Percentiles rank a stretch among this genome's conserved stretches.
phyloP scores from a whole-genome alignment of 2,113 vertebrate species.

The Grammomys surdaster region DNA sequence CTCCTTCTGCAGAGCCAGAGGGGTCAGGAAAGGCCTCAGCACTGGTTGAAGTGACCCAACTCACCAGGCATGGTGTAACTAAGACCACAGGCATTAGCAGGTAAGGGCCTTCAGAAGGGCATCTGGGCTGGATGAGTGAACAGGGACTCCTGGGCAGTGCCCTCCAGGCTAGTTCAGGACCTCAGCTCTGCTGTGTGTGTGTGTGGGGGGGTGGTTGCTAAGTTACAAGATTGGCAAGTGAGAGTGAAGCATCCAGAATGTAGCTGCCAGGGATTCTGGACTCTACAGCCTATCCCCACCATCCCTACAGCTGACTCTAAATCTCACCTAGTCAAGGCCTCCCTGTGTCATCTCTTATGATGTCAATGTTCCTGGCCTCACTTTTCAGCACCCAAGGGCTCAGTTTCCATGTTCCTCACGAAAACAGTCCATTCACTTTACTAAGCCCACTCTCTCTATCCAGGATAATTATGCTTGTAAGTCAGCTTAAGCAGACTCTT shows the following conservation, averaged over 20 bases:
- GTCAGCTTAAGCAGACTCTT: not conserved
- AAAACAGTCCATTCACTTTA: rapidly evolving
- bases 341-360: not conserved
- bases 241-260: rapidly evolving
- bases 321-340: not conserved
- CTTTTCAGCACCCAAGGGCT: rapidly evolving
- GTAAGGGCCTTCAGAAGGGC: no score
- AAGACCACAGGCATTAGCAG: not conserved
- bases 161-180: no score
- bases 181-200: no score
- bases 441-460: rapidly evolving
- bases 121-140: not conserved
- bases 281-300: not conserved
- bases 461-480: rapidly evolving
- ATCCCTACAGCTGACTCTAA: rapidly evolving
- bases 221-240: rapidly evolving
- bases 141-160: not conserved
- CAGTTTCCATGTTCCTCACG: rapidly evolving
- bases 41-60: not conserved
- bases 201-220: rapidly evolving
- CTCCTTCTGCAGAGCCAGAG: not conserved
- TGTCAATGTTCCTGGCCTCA: not conserved
- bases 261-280: not conserved
- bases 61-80: no score
- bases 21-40: rapidly evolving